Evolutionary conservation across 2,888 invertebrate species (phyloP), one percentile per base, ranked within the genome.

Genomic region (Elgonia sp.): DNA sequence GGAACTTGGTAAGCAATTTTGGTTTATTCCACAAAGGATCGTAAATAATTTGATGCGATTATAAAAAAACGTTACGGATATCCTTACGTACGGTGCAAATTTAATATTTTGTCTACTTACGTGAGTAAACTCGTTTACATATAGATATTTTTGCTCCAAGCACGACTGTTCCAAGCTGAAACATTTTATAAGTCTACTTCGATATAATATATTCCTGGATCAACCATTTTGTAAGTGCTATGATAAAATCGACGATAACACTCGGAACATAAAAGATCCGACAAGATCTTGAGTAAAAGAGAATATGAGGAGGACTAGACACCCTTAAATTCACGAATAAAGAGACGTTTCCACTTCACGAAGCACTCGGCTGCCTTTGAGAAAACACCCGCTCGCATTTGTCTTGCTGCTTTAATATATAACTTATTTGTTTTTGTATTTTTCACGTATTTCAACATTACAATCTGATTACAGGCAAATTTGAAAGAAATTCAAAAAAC

Each of bases 241-340:
- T 88, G 85, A 88, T 88, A 88, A 83, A 86, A 86, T 88, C 83
- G 88, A 83, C 85, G 76, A 85, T 88, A 86, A 86, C 86, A 88
- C 88, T 85, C 76, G 40, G 80, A 20, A 63, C 79, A 88, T 88
- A 88, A 88, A 88, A 88, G 88, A 86, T 83, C 75, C 72, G 80
- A 80, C 80, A 55, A 86, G 83, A 88, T 85, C 79, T 73, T 60
- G 82, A 83, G 85, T 46, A 69, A 83, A 85, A 83, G 88, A 79
- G 85, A 88, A 83, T 88, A 88, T 82, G 84, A 79, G 82, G 85
- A 70, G 83, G 42, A 85, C 82, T 79, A 79, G 85, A 85, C 84
- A 85, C 85, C 81, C 85, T 88, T 85, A 85, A 85, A 88, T 85
- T 85, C 82, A 65, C 84, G 88, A 88, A 88, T 85, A 88, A 88